Base-by-base conservation (phyloP, 2,113 vertebrate genomes). In the Scytalopus superciliaris region DNA sequence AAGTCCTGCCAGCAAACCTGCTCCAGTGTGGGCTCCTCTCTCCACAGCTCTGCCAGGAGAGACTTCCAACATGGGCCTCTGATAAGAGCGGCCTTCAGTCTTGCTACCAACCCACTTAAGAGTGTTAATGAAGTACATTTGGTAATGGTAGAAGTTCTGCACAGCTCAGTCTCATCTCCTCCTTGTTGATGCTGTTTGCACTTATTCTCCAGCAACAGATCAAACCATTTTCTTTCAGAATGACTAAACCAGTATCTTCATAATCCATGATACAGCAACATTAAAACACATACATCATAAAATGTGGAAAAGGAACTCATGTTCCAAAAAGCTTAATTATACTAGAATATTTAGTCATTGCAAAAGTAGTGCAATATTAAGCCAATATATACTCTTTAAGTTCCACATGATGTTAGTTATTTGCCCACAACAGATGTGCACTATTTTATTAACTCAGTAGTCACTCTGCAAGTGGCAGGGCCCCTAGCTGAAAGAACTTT, bases 261-360 rank as follows among this genome's bases (percentile, higher is more conserved):
- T n/a, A 64, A 90, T 22, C 70, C 47, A 8, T 7, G 7, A 27
- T 44, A 75, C 0, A 9, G 23, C 39, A 76, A 63, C 22, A 56
- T 79, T 39, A 75, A 82, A 91, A 6, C 24, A 44, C 28, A 63
- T 8, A 42, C 23, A 16, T 5, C 59, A 40, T 2, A 9, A 66
- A 35, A 35, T 3, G 31, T 0, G 0, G 44, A 82, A 81, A 64
- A 76, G 14, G 47, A 89, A 68, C 19, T 22, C 0, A 0, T 2
- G 1, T 56, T 70, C 40, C 39, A 63, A 81, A 90, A 70, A 27
- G 22, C 23, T 52, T 45, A 30, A 40, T 45, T 63, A 25, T 39
- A 63, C 40, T 40, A 47, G 30, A 73, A 89, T 50, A 53, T 12
- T 31, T 31, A 15, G 12, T 28, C n/a, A 69, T 8, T 57, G 42